A percentile compares a stretch with the other conserved stretches of the same genome.
These are phyloP conservation scores for Dasysyrphus albostriatus DNA, from an alignment of 2,888 invertebrate genomes.

Conservation along the genomic window DNA sequence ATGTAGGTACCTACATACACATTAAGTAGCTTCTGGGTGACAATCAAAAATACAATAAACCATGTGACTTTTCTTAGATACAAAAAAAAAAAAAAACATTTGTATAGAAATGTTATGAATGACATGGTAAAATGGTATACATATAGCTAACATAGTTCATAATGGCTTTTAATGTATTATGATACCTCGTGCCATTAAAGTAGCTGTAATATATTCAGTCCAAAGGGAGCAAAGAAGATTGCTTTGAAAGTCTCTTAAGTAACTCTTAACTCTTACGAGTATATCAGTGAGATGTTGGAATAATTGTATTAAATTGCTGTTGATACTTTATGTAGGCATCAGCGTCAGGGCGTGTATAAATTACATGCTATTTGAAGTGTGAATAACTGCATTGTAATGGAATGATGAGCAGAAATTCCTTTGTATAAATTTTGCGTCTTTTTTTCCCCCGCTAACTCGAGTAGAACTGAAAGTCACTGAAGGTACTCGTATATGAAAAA, in stretches of 20 bases:
- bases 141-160: conserved; percentile 13
- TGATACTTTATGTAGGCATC: conserved; percentile 15
- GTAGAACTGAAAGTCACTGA: conserved; percentile 20
- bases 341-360: conserved; percentile 27
- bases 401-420: conserved; percentile 27
- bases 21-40: background rate
- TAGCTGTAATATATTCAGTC: conserved; percentile 15
- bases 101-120: conserved; percentile 11
- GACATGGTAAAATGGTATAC: background rate
- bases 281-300: conserved; percentile 14
- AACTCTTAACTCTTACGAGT: conserved; percentile 39
- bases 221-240: conserved; percentile 36
- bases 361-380: conserved; percentile 36
- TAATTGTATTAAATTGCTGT: conserved; percentile 64
- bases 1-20: too few relatives aligned
- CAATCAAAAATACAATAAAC: background rate
- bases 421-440: conserved; percentile 9
- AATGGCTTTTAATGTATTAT: conserved; percentile 42
- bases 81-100: background rate
- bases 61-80: background rate
- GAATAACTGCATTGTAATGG: conserved; percentile 25
- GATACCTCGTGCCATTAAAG: conserved; percentile 2
- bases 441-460: background rate
- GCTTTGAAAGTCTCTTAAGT: conserved; percentile 45
- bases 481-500: too few relatives aligned